These are phyloP conservation scores for Nothocercus nigrocapillus DNA, from an alignment of 2,113 vertebrate species.

Conservation along the genomic window DNA sequence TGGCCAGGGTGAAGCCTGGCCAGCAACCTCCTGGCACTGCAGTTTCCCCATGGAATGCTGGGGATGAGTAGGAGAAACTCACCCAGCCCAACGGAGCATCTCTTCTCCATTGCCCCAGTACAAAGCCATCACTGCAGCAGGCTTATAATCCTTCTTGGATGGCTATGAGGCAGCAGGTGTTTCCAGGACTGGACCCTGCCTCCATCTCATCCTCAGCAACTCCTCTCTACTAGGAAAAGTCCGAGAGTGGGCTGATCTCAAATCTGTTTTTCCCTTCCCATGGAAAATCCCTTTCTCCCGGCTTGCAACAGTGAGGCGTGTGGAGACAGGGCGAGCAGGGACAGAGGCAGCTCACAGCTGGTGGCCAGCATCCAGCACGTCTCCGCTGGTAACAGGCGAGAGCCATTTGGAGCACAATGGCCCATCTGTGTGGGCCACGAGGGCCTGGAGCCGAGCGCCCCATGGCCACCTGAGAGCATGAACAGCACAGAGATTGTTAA, in stretches of 20 bases:
- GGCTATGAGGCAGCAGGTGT: constrained; percentile 42
- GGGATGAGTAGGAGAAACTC: background rate
- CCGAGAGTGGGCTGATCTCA: background rate
- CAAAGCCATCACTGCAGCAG: constrained; percentile 19
- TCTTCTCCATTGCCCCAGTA: background rate
- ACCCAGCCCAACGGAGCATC: background rate
- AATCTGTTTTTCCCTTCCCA: background rate
- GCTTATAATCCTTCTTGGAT: constrained; percentile 1
- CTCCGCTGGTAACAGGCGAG: background rate
- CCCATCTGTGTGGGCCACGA: background rate
- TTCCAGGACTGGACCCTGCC: constrained; percentile 41
- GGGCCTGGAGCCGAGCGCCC: background rate
- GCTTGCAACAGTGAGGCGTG: background rate
- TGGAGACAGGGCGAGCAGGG: background rate
- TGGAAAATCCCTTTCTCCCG: background rate
- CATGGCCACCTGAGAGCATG: constrained; percentile 24
- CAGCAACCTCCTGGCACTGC: rapidly evolving
- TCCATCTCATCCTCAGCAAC: background rate
- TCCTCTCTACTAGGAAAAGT: background rate
- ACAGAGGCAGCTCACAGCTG: background rate
- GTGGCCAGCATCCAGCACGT: background rate
- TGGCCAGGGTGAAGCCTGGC: background rate
- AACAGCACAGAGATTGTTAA: background rate
- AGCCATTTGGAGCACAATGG: background rate
- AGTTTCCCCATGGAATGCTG: background rate